Percentiles rank a stretch among this genome's conserved stretches.
These are phyloP conservation scores for Rhodophaea formosa DNA, from an alignment of 2,888 invertebrate genomes.

Conservation along the genomic window DNA sequence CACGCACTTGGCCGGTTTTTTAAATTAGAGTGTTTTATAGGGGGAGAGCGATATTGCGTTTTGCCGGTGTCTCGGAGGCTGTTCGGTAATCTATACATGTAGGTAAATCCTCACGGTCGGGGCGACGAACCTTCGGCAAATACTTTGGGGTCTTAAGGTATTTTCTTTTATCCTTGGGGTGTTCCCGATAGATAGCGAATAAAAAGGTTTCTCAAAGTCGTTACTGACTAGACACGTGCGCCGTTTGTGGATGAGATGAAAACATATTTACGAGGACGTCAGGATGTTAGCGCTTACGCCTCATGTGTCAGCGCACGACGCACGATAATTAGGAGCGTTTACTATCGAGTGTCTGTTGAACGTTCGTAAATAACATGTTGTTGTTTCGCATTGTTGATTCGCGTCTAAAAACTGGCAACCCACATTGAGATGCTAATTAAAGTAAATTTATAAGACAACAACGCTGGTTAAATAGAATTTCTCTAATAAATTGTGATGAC, in stretches of 20 bases:
- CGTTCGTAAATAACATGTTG: conserved; percentile 57
- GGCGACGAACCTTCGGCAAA: conserved; percentile 58
- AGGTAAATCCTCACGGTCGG: conserved; percentile 54
- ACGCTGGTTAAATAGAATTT: conserved; percentile 25
- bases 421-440: conserved; percentile 46
- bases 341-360: conserved; percentile 44
- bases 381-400: conserved; percentile 64
- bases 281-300: conserved; percentile 26
- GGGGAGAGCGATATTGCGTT: conserved; percentile 79
- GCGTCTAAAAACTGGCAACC: conserved; percentile 54
- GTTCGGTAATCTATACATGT: conserved; percentile 65
- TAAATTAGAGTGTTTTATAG: conserved; percentile 82
- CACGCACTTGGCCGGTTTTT: no score
- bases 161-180: conserved; percentile 48
- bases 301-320: conserved; percentile 35
- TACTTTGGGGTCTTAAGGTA: conserved; percentile 53
- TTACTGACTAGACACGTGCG: conserved; percentile 34
- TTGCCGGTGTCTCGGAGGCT: conserved; percentile 72
- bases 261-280: conserved; percentile 9
- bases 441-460: conserved; percentile 42
- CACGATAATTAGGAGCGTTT: conserved; percentile 45
- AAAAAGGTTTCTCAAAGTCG: conserved; percentile 36
- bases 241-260: conserved; percentile 7
- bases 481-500: conserved; percentile 30
- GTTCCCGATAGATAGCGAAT: conserved; percentile 43